Evolutionary conservation across 2,888 invertebrate species (phyloP).

Genomic region (Osedax fenrisi): DNA sequence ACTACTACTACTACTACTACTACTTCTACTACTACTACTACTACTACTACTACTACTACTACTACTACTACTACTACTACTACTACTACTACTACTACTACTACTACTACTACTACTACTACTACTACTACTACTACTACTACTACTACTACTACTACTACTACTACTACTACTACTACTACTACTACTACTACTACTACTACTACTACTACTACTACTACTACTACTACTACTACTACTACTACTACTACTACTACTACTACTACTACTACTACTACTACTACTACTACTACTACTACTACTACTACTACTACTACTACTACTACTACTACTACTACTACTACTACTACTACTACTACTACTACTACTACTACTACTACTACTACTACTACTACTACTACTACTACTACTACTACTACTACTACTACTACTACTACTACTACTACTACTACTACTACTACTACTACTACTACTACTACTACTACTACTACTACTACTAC

Average conservation of each 20-base stretch:
- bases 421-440: too few relatives aligned
- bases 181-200: constrained; percentile 18
- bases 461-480: constrained; percentile 6
- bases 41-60: constrained; percentile 15
- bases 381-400: too few relatives aligned
- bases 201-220: constrained; percentile 9
- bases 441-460: too few relatives aligned
- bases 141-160: constrained; percentile 9
- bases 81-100: constrained; percentile 12
- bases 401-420: too few relatives aligned
- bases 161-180: constrained; percentile 11
- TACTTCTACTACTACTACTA: constrained; percentile 12
- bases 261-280: background rate
- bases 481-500: constrained; percentile 21
- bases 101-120: constrained; percentile 18
- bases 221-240: constrained; percentile 20
- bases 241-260: constrained; percentile 6
- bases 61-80: background rate
- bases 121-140: constrained; percentile 8
- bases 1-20: constrained; percentile 11
- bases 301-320: background rate
- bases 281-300: constrained; percentile 20
- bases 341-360: too few relatives aligned
- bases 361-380: too few relatives aligned
- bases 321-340: too few relatives aligned